Conservation (phyloP, 2,113 vertebrate genomes). For the Lepus europaeus region DNA sequence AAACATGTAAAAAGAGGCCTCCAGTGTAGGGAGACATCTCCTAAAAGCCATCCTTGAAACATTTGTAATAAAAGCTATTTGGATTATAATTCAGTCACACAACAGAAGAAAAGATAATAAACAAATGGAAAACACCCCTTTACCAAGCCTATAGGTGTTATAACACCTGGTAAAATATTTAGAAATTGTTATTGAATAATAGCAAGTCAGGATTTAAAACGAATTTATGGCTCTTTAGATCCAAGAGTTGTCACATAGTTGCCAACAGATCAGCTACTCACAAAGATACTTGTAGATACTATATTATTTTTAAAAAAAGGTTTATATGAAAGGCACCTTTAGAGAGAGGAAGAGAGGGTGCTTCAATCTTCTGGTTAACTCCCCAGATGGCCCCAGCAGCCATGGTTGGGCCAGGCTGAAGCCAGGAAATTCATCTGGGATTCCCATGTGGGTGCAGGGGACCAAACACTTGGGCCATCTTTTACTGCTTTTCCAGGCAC, state of each 20-base stretch:
- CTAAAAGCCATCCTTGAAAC: slow-evolving; percentile 24
- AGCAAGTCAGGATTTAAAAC: not conserved
- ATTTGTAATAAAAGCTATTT: slow-evolving; percentile 22
- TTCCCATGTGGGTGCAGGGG: too few relatives aligned
- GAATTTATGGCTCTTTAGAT: not conserved
- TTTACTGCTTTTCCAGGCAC: too few relatives aligned
- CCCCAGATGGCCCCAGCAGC: too few relatives aligned
- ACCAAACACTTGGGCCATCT: too few relatives aligned
- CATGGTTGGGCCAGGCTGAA: too few relatives aligned
- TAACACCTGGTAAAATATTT: not conserved
- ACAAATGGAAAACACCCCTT: not conserved
- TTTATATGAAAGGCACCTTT: too few relatives aligned
- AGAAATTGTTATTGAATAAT: slow-evolving; percentile 19
- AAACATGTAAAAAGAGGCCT: not conserved
- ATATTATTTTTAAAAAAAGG: too few relatives aligned
- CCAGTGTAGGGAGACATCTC: not conserved
- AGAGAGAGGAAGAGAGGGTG: too few relatives aligned
- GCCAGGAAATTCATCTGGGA: too few relatives aligned
- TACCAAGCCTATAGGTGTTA: not conserved
- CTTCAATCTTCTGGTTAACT: too few relatives aligned
- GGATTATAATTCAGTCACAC: not conserved
- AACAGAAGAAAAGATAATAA: slow-evolving; percentile 31
- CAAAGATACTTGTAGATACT: not conserved
- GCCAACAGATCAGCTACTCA: not conserved
- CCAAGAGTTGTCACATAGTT: not conserved